Percentiles rank a stretch among this genome's conserved stretches.
phyloP scores from a whole-genome alignment of 2,113 vertebrate species.

The Thryonomys swinderianus region DNA sequence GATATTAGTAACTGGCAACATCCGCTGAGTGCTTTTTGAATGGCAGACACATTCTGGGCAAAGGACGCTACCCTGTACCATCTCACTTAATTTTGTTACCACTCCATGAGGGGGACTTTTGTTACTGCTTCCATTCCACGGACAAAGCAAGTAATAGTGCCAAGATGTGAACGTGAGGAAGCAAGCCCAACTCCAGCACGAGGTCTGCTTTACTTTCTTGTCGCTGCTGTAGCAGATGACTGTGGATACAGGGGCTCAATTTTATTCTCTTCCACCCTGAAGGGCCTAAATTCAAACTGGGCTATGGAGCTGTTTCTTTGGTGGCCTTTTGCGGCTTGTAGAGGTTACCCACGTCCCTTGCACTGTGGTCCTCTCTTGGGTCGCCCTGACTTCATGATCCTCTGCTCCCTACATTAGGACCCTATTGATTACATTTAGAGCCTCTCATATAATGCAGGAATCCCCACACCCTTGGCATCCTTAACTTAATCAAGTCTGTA shows the following conservation, averaged over 20 bases:
- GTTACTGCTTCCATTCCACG: background rate
- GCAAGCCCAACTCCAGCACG: background rate
- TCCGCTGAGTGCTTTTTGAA: background rate
- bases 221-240: background rate
- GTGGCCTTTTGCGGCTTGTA: background rate
- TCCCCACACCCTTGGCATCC: background rate
- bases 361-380: accelerated
- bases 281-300: background rate
- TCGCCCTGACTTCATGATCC: background rate
- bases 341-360: background rate
- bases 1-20: background rate
- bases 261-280: background rate
- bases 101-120: background rate
- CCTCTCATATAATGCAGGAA: background rate
- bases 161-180: background rate
- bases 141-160: background rate
- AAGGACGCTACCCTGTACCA: background rate
- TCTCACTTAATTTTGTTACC: background rate
- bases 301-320: background rate
- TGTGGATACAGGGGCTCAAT: background rate
- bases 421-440: background rate
- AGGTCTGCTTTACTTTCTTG: background rate
- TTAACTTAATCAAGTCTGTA: background rate
- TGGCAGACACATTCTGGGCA: background rate
- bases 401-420: background rate